These are phyloP conservation scores for Acronicta aceris DNA, from an alignment of 2,888 invertebrate species.

Conservation along the genomic window DNA sequence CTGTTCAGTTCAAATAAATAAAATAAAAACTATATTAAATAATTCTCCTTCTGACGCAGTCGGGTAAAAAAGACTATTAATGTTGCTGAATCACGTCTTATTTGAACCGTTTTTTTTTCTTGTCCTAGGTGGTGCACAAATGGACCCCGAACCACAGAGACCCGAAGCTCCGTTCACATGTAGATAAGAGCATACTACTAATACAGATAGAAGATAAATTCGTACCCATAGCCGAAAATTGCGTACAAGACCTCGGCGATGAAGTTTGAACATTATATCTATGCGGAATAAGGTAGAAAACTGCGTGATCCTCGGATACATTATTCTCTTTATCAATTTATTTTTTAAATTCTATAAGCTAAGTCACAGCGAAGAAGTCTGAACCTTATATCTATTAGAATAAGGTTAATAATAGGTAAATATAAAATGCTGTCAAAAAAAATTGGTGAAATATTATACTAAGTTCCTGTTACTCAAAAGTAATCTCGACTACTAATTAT, in stretches of 20 bases:
- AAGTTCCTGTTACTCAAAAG: conserved; percentile 3
- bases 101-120: not conserved
- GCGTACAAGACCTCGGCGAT: conserved; percentile 94
- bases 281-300: conserved; percentile 11
- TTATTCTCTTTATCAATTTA: conserved; percentile 20
- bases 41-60: too few relatives aligned
- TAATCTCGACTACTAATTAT: conserved; percentile 1
- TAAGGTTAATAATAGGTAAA: conserved; percentile 27
- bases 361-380: conserved; percentile 34
- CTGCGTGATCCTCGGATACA: conserved; percentile 14
- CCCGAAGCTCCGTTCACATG: conserved; percentile 95
- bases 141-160: conserved; percentile 98
- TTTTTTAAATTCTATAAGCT: conserved; percentile 16
- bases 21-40: too few relatives aligned
- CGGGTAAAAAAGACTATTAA: too few relatives aligned
- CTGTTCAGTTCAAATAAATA: too few relatives aligned
- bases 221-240: conserved; percentile 97
- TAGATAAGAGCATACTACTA: conserved; percentile 96
- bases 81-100: too few relatives aligned
- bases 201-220: conserved; percentile 97
- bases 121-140: conserved; percentile 94
- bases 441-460: conserved; percentile 16
- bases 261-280: conserved; percentile 83
- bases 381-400: conserved; percentile 24
- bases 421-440: conserved; percentile 6